These are phyloP conservation scores for Hoplostethus atlanticus DNA, from an alignment of 2,797 vertebrate genomes.

Conservation along the genomic window DNA sequence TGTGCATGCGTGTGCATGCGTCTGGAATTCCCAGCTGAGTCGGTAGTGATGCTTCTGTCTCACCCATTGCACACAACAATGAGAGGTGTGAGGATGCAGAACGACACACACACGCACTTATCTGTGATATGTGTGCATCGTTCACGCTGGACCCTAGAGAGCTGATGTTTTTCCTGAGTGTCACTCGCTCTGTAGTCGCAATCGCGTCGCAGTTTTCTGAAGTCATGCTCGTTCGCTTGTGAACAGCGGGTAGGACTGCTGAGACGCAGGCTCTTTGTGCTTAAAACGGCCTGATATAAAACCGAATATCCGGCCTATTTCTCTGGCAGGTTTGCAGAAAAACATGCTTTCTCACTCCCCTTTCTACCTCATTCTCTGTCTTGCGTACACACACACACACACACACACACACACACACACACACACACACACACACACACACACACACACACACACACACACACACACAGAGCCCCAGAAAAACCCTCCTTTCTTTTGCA, in stretches of 20 bases:
- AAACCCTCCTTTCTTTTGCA: conserved; percentile 85
- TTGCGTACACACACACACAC: conserved; percentile 16
- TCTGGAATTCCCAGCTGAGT: conserved; percentile 56
- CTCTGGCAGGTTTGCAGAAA: conserved; percentile 70
- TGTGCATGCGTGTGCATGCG: conserved; percentile 4
- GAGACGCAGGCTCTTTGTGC: conserved; percentile 53
- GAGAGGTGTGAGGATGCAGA: conserved; percentile 57
- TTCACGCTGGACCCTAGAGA: conserved; percentile 37
- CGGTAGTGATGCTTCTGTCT: conserved; percentile 41
- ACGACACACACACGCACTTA: conserved; percentile 18
- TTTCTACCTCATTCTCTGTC: conserved; percentile 63
- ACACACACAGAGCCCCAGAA: conserved; percentile 69
- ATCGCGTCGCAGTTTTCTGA: conserved; percentile 42
- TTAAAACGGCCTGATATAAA: conserved; percentile 72
- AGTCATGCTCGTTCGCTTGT: conserved; percentile 56
- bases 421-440: conserved; percentile 47
- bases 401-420: conserved; percentile 29
- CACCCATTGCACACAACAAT: conserved; percentile 30
- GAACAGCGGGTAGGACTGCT: conserved; percentile 45
- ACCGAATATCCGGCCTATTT: conserved; percentile 60
- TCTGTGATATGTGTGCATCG: conserved; percentile 48
- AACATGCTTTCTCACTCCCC: conserved; percentile 61
- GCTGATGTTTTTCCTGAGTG: conserved; percentile 45
- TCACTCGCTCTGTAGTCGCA: conserved; percentile 49
- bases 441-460: conserved; percentile 29